A percentile compares a stretch with the other conserved stretches of the same genome.
These are phyloP conservation scores for Dendroctonus ponderosae DNA, from an alignment of 1,140 invertebrate species.

Conservation along the genomic window DNA sequence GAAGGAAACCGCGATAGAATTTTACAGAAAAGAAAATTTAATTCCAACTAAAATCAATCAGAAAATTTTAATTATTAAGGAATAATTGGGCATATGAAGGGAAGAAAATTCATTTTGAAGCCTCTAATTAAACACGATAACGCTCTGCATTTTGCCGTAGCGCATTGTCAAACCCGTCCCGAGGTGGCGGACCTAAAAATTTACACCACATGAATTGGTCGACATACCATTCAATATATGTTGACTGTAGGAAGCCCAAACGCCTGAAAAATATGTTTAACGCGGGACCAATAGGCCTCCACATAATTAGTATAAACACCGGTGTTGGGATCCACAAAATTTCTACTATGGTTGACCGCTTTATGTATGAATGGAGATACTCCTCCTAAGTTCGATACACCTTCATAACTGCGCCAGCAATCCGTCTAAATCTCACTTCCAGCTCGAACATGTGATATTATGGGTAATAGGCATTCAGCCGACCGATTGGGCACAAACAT, in stretches of 20 bases:
- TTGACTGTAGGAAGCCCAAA: slow-evolving; percentile 1
- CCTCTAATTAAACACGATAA: too few relatives aligned
- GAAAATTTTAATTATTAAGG: too few relatives aligned
- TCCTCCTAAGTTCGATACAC: background rate
- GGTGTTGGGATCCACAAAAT: slow-evolving; percentile 16
- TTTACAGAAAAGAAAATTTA: too few relatives aligned
- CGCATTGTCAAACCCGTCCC: too few relatives aligned
- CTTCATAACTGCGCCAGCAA: slow-evolving; percentile 7
- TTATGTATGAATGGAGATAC: slow-evolving; percentile 17
- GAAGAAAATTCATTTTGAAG: too few relatives aligned
- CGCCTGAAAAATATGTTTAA: slow-evolving; percentile 12
- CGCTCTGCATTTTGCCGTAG: too few relatives aligned
- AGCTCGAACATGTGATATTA: slow-evolving; percentile 7
- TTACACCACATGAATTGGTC: slow-evolving; percentile 19
- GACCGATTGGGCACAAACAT: slow-evolving; percentile 11
- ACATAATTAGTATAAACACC: slow-evolving; percentile 17
- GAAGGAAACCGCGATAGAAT: too few relatives aligned
- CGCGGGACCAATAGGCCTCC: slow-evolving; percentile 7
- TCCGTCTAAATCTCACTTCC: slow-evolving; percentile 20
- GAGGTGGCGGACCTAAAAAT: too few relatives aligned
- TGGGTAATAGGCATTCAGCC: background rate
- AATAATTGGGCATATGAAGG: too few relatives aligned
- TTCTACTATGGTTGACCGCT: slow-evolving; percentile 17
- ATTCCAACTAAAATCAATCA: too few relatives aligned
- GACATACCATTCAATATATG: slow-evolving; percentile 4